These are phyloP conservation scores for Aquatica leii DNA, from an alignment of 2,888 invertebrate species.

Conservation along the genomic window DNA sequence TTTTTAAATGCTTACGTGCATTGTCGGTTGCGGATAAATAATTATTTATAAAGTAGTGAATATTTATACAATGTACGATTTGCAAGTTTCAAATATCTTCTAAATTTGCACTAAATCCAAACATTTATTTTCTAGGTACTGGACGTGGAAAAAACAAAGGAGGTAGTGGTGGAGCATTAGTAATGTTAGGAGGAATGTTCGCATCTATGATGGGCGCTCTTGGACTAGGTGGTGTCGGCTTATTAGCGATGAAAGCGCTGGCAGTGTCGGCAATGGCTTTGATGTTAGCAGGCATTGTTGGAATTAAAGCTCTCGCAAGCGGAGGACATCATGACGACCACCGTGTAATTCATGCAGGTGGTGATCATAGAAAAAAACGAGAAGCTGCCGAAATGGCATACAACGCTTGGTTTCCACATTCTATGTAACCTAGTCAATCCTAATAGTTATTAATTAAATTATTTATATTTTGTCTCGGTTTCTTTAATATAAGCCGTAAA, in stretches of 20 bases:
- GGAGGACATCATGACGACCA: conserved; percentile 62
- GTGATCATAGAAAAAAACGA: conserved; percentile 64
- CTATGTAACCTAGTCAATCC: conserved; percentile 44
- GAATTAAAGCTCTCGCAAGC: conserved; percentile 73
- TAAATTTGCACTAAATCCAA: no score
- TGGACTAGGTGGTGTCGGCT: conserved; percentile 77
- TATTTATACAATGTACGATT: no score
- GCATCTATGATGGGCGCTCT: conserved; percentile 80
- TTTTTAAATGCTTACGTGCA: no score
- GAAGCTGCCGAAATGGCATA: conserved; percentile 58
- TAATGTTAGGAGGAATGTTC: conserved; percentile 75
- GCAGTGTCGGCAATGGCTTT: conserved; percentile 74
- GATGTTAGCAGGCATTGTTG: conserved; percentile 78
- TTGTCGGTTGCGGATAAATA: no score
- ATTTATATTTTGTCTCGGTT: conserved; percentile 27
- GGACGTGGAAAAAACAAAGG: conserved; percentile 68
- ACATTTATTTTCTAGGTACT: conserved; percentile 63
- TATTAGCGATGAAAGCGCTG: conserved; percentile 76
- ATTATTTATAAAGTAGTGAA: no score
- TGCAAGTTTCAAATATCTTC: no score
- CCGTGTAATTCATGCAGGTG: conserved; percentile 67
- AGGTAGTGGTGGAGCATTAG: conserved; percentile 64
- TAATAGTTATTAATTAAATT: conserved; percentile 38
- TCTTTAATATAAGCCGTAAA: no score
- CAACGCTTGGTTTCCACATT: conserved; percentile 60